phyloP scores from a whole-genome alignment of 2,888 invertebrate species.

The Ochropleura plecta region DNA sequence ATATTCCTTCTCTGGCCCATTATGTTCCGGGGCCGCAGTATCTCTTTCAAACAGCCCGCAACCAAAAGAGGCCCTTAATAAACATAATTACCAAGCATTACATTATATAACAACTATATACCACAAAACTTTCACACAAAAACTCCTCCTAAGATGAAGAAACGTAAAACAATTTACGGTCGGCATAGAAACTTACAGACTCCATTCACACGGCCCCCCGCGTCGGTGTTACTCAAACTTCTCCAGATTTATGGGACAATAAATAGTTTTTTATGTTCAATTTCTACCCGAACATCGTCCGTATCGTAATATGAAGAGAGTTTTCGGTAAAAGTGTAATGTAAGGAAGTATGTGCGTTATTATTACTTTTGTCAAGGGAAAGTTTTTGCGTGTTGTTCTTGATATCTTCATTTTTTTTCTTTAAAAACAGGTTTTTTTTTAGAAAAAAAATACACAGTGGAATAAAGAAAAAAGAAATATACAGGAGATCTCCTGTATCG shows the following conservation, averaged over 20 bases:
- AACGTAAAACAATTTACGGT: slow-evolving; percentile 43
- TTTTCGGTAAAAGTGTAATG: slow-evolving; percentile 31
- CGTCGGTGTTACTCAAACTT: slow-evolving; percentile 60
- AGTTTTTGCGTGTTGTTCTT: not conserved
- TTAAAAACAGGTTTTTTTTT: too few relatives aligned
- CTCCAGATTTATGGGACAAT: slow-evolving; percentile 59
- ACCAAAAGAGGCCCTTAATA: too few relatives aligned
- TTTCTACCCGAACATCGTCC: slow-evolving; percentile 37
- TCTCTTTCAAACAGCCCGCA: too few relatives aligned
- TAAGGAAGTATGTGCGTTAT: slow-evolving; percentile 25
- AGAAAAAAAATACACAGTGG: too few relatives aligned
- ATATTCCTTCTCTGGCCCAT: too few relatives aligned
- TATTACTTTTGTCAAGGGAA: slow-evolving; percentile 35
- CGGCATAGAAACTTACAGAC: slow-evolving; percentile 35
- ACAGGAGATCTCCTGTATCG: too few relatives aligned
- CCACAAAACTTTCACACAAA: slow-evolving; percentile 8
- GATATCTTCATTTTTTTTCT: not conserved
- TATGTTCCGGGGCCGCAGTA: too few relatives aligned
- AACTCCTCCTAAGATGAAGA: slow-evolving; percentile 8
- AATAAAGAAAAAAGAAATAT: too few relatives aligned
- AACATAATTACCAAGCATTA: too few relatives aligned
- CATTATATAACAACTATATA: not conserved
- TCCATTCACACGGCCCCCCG: slow-evolving; percentile 44
- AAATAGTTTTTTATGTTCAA: slow-evolving; percentile 66
- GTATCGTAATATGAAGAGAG: slow-evolving; percentile 28